phyloP scores from a whole-genome alignment of 1,140 invertebrate species.

The Procambarus clarkii region DNA sequence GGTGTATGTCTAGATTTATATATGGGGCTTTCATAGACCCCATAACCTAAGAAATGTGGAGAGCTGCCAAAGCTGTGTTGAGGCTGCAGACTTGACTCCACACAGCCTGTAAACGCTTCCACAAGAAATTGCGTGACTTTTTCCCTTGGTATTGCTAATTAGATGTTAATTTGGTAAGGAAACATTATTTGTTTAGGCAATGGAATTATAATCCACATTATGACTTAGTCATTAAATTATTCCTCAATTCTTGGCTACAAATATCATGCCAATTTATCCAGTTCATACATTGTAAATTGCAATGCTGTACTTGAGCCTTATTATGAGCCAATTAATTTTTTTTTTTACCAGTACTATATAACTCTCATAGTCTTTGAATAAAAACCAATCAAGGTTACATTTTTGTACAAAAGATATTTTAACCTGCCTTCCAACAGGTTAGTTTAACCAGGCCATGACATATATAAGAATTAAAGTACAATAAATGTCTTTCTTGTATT shows the following conservation, averaged over 20 bases:
- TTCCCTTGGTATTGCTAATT: background rate
- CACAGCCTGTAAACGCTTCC: background rate
- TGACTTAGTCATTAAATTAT: background rate
- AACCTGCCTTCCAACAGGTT: background rate
- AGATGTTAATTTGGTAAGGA: background rate
- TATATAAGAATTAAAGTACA: background rate
- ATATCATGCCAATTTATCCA: background rate
- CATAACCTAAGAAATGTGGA: constrained; percentile 20
- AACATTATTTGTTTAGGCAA: background rate
- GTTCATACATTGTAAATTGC: background rate
- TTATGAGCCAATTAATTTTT: background rate
- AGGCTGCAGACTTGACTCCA: constrained; percentile 27
- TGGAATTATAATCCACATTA: background rate
- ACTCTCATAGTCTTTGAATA: background rate
- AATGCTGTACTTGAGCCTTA: background rate
- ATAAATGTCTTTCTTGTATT: background rate
- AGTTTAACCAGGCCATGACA: too few species aligned
- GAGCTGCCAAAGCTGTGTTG: constrained; percentile 12
- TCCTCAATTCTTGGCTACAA: background rate
- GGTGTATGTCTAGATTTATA: constrained; percentile 18
- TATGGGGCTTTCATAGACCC: constrained; percentile 5
- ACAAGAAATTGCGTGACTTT: background rate
- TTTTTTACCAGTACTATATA: background rate
- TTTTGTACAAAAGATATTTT: background rate
- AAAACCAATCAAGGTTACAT: background rate